These are phyloP conservation scores for Formicarius rufipectus DNA, from an alignment of 2,113 vertebrate genomes.

Conservation along the genomic window DNA sequence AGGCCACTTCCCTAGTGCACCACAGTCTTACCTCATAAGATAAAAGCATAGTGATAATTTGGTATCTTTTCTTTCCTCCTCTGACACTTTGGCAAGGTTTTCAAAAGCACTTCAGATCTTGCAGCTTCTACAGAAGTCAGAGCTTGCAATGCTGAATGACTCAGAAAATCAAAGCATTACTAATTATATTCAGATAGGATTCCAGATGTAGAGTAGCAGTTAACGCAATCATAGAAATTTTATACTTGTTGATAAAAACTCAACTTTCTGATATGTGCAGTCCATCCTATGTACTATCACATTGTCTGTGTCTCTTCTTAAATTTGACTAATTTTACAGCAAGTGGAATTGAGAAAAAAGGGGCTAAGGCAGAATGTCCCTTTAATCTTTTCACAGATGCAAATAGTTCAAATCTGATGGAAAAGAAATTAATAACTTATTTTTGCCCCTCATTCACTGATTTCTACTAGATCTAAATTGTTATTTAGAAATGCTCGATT, in stretches of 20 bases:
- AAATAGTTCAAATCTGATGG: fast-evolving
- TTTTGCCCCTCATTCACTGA: neutral
- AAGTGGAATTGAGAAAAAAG: neutral
- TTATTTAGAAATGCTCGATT: neutral
- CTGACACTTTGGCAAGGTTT: neutral
- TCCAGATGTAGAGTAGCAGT: neutral
- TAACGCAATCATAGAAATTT: neutral
- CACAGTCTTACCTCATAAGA: neutral
- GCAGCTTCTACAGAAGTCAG: neutral
- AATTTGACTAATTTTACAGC: neutral
- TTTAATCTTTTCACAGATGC: neutral
- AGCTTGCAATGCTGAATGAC: neutral
- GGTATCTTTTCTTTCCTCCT: neutral
- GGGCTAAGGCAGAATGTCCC: neutral
- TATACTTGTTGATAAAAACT: neutral
- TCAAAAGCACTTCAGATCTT: neutral
- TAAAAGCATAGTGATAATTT: neutral
- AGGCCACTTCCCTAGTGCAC: neutral
- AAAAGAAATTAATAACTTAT: neutral
- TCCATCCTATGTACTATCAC: neutral
- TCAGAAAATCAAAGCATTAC: neutral
- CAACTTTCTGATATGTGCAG: neutral
- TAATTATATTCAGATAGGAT: neutral
- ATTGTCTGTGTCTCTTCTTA: neutral
- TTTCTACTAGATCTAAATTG: neutral